Conservation (phyloP, 2,888 invertebrate genomes). For the Chymomyza fuscimana region DNA sequence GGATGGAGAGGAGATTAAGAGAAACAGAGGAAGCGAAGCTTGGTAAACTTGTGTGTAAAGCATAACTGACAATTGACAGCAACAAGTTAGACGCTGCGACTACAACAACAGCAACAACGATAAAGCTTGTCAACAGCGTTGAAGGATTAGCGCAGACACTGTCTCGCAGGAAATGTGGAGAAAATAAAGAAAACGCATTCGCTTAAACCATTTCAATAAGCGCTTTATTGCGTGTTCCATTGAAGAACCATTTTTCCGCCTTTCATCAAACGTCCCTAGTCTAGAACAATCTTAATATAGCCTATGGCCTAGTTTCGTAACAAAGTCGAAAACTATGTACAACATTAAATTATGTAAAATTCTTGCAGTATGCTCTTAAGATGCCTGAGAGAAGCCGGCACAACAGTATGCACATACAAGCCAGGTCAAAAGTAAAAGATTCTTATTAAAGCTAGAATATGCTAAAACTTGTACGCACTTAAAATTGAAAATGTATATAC, state of each 20-base stretch:
- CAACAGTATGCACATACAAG: not conserved
- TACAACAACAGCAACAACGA: not conserved
- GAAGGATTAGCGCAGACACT: not conserved
- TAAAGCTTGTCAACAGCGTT: not conserved
- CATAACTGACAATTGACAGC: conserved; percentile 52
- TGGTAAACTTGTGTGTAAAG: conserved; percentile 13
- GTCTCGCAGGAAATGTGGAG: not conserved
- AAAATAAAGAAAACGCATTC: not conserved
- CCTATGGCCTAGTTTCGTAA: not conserved
- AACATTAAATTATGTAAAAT: not conserved
- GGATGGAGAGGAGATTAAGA: not conserved
- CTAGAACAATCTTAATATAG: not conserved
- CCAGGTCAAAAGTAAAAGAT: not conserved
- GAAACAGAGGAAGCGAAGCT: not conserved
- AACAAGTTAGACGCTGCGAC: conserved; percentile 50
- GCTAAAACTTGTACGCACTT: too few species aligned
- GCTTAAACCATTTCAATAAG: not conserved
- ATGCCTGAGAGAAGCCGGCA: not conserved
- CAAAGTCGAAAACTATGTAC: not conserved
- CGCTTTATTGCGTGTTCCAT: not conserved
- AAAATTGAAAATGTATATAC: too few species aligned
- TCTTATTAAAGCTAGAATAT: not conserved
- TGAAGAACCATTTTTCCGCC: not conserved
- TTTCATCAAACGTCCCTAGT: not conserved
- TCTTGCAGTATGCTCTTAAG: not conserved